Base-by-base conservation (phyloP, 2,113 vertebrate genomes). In the Sterrhoptilus dennistouni region DNA sequence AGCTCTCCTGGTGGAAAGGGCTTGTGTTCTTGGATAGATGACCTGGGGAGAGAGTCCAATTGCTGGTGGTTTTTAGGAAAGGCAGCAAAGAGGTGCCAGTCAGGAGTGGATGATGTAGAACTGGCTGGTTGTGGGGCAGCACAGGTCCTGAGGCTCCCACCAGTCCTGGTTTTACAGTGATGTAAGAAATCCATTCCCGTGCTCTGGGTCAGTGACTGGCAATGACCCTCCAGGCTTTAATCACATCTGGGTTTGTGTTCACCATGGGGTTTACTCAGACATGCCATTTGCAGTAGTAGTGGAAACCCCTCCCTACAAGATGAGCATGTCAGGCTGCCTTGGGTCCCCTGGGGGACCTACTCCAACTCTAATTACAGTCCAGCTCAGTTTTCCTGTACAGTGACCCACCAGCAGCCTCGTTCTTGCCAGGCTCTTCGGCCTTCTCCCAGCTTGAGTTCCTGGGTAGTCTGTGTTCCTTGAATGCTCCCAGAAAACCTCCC, bases 181-280 rank as follows among this genome's bases (percentile, higher is more conserved):
- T 35, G 15, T 12, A 6, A 82, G 36, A 88, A 28, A 80, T 50
- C 29, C 0, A 0, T 69, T 47, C 8, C 21, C 14, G 1, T n/a
- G 54, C 35, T 74, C 31, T 88, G 54, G 40, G 42, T 50, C 50
- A 80, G 12, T 24, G 68, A 23, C 50, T 70, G 56, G 31, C 53
- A 13, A 20, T 57, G 45, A 11, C 8, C 64, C 76, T 86, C 28
- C 23, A 57, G 83, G 45, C 33, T 78, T 74, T 64, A 31, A 10
- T 84, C 65, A 29, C 66, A 56, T 47, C 56, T 76, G 56, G 36
- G 9, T 83, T 80, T 84, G 33, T 54, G 11, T 12, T 89, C 81
- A 33, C 33, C 16, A 1, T 5, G 11, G 61, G 35, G 22, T 54
- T 94, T 49, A 57, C 11, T 63, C 53, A 35, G 31, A 78, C 0